Conservation (phyloP, 2,888 invertebrate genomes). For the Anaspis maculata region DNA sequence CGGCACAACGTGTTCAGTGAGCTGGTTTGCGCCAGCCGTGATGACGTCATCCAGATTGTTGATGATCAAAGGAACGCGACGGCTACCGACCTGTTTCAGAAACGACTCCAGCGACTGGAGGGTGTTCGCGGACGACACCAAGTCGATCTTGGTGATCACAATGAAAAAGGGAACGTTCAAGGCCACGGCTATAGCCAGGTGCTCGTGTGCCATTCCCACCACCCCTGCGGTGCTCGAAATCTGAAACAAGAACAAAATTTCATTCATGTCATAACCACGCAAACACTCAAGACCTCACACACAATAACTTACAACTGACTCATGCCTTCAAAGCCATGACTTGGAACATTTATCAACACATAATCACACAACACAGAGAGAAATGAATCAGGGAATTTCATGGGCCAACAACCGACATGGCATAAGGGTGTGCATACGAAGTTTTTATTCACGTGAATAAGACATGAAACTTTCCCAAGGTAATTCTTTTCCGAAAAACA, state of each 20-base stretch:
- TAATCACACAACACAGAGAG: no score
- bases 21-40: constrained; percentile 62
- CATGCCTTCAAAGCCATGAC: no score
- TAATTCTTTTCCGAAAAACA: no score
- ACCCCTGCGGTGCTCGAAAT: constrained; percentile 76
- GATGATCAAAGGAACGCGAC: constrained; percentile 56
- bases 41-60: constrained; percentile 64
- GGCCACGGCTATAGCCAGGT: constrained; percentile 74
- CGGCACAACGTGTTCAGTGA: constrained; percentile 58
- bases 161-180: constrained; percentile 85
- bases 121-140: constrained; percentile 54
- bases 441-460: no score
- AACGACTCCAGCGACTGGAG: constrained; percentile 52
- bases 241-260: constrained; percentile 38
- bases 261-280: neutral
- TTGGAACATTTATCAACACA: no score
- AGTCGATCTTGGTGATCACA: constrained; percentile 88
- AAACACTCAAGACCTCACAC: no score
- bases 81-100: constrained; percentile 58
- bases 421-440: no score
- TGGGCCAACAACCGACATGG: no score
- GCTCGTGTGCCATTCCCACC: constrained; percentile 80
- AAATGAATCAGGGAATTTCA: no score
- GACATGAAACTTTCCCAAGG: no score
- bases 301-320: no score